Conservation (phyloP, 2,797 vertebrate genomes). For the Xenops minutus region DNA sequence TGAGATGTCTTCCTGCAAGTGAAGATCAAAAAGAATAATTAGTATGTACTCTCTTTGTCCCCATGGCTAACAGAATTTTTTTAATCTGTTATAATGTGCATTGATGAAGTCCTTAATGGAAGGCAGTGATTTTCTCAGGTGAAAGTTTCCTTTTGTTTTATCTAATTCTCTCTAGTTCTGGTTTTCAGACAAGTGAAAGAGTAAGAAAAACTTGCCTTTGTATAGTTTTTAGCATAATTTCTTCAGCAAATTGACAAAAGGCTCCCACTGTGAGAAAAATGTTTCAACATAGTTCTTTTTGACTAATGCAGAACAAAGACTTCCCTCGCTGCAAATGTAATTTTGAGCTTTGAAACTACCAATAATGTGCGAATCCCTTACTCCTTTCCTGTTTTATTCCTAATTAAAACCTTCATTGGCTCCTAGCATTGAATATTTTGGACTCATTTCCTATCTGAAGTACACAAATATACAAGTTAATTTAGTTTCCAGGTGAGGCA, state of each 20-base stretch:
- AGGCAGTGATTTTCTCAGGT: conserved; percentile 47
- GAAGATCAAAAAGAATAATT: conserved; percentile 66
- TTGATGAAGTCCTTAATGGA: conserved; percentile 37
- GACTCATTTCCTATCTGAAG: neutral
- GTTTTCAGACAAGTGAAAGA: conserved; percentile 19
- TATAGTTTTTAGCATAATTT: conserved; percentile 50
- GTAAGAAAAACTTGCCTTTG: conserved; percentile 37
- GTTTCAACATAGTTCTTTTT: conserved; percentile 6
- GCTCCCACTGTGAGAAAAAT: conserved; percentile 35
- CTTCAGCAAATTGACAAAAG: conserved; percentile 38
- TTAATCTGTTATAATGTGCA: conserved; percentile 24
- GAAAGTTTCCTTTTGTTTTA: conserved; percentile 48
- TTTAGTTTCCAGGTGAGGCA: neutral
- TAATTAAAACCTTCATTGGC: conserved; percentile 15
- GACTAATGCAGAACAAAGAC: conserved; percentile 20
- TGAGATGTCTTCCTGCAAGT: conserved; percentile 55
- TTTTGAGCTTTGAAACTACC: neutral
- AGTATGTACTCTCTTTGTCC: conserved; percentile 47
- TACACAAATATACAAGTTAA: neutral
- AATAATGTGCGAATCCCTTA: neutral
- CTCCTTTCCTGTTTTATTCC: neutral
- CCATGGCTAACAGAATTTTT: conserved; percentile 32
- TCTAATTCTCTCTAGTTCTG: conserved; percentile 41
- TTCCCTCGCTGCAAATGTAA: neutral
- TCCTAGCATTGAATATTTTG: neutral